Percentiles rank a stretch among this genome's conserved stretches.
These are phyloP conservation scores for Drosophila ironensis DNA, from an alignment of 1,140 invertebrate genomes.

Conservation along the genomic window DNA sequence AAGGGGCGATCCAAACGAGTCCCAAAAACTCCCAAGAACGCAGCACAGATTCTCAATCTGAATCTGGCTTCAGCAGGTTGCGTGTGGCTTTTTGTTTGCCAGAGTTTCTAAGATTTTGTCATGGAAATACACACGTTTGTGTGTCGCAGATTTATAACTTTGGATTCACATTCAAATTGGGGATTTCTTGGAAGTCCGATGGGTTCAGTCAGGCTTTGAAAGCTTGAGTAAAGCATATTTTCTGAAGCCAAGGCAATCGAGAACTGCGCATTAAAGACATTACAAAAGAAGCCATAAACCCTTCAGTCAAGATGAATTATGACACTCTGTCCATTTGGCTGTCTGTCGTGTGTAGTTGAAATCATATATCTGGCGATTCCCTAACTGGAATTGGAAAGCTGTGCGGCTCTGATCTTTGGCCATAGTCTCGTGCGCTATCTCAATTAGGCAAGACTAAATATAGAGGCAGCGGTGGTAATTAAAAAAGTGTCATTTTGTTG, in stretches of 20 bases:
- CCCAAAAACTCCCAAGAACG: constrained; percentile 2
- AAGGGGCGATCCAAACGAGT: constrained; percentile 15
- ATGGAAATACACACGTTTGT: constrained; percentile 55
- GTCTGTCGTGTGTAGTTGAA: too few relatives aligned
- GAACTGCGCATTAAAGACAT: background rate
- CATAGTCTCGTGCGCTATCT: constrained; percentile 29
- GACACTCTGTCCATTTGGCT: background rate
- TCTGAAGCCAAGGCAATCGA: background rate
- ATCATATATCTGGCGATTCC: too few relatives aligned
- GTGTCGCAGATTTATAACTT: constrained; percentile 28
- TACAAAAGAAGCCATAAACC: background rate
- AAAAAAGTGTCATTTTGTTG: constrained; percentile 73
- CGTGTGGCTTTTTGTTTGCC: background rate
- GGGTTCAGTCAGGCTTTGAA: constrained; percentile 33
- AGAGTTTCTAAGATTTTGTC: constrained; percentile 39
- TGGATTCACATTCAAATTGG: constrained; percentile 55
- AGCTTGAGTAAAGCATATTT: constrained; percentile 8
- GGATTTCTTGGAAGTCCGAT: constrained; percentile 55
- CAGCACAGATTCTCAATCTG: constrained; percentile 17
- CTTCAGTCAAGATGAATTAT: background rate
- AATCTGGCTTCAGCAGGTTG: constrained; percentile 48
- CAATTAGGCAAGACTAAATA: constrained; percentile 9
- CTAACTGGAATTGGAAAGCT: too few relatives aligned
- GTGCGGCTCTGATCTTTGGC: too few relatives aligned
- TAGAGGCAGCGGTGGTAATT: constrained; percentile 50